These are phyloP conservation scores for Apeira syringaria DNA, from an alignment of 2,888 invertebrate genomes.

Conservation along the genomic window DNA sequence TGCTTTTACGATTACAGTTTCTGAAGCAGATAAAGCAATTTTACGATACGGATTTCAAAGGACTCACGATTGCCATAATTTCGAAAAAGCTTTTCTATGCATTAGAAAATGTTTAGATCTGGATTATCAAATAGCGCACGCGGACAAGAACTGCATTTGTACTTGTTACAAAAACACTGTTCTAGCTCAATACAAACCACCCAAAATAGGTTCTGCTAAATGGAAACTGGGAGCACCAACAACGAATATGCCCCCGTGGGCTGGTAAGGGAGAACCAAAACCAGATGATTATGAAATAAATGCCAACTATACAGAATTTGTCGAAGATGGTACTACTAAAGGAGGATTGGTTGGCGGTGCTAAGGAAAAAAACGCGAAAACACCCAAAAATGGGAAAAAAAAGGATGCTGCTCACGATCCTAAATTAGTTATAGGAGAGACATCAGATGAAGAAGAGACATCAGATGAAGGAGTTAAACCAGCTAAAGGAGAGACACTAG, in stretches of 20 bases:
- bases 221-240: constrained; percentile 52
- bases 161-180: constrained; percentile 49
- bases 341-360: background rate
- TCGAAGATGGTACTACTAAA: background rate
- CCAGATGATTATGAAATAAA: constrained; percentile 9
- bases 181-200: constrained; percentile 38
- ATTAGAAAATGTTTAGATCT: constrained; percentile 56
- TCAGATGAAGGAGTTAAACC: too few species aligned
- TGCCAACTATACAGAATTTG: constrained; percentile 8
- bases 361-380: too few species aligned
- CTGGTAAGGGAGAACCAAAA: constrained; percentile 12
- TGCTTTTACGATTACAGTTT: constrained; percentile 6
- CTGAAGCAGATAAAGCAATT: constrained; percentile 30
- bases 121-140: constrained; percentile 52
- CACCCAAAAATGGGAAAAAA: background rate
- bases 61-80: constrained; percentile 50
- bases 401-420: background rate
- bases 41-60: constrained; percentile 64
- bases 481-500: constrained; percentile 2
- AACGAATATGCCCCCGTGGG: constrained; percentile 55
- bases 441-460: background rate
- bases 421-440: background rate
- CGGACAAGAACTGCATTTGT: constrained; percentile 58
- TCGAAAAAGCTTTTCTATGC: constrained; percentile 53
- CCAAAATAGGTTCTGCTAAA: constrained; percentile 23